A percentile compares a stretch with the other conserved stretches of the same genome.
Evolutionary conservation across 2,113 vertebrate genomes (phyloP).

Genomic region (Chionodraco myersi): DNA sequence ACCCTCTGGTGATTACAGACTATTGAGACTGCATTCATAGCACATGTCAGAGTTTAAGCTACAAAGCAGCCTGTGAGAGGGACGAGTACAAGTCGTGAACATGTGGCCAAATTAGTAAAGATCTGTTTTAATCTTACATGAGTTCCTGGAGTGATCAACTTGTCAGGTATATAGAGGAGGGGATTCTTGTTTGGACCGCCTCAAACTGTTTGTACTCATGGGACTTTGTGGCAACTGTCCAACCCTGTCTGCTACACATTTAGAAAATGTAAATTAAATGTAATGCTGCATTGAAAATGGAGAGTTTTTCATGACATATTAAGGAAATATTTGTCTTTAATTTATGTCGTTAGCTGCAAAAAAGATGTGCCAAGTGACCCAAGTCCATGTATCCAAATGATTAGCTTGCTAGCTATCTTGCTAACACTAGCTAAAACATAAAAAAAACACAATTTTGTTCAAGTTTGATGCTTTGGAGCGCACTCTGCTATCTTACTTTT

Average conservation of each 20-base stretch:
- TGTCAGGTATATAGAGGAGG: no score
- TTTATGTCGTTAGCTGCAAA: not conserved
- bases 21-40: slow-evolving; percentile 17
- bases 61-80: slow-evolving; percentile 19
- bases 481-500: no score
- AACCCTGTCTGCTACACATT: not conserved
- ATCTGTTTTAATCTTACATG: not conserved
- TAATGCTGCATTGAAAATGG: not conserved
- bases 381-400: no score
- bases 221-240: not conserved
- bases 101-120: slow-evolving; percentile 12
- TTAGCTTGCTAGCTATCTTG: no score
- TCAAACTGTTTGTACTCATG: not conserved
- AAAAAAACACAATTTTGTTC: no score
- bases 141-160: not conserved
- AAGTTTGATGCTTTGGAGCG: no score
- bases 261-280: not conserved
- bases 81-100: slow-evolving; percentile 33
- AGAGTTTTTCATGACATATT: not conserved
- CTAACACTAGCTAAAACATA: no score
- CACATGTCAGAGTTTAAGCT: slow-evolving; percentile 42
- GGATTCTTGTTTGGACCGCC: not conserved
- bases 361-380: no score
- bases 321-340: not conserved
- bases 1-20: slow-evolving; percentile 25